phyloP scores from a whole-genome alignment of 2,113 vertebrate genomes.

The Symphodus melops region DNA sequence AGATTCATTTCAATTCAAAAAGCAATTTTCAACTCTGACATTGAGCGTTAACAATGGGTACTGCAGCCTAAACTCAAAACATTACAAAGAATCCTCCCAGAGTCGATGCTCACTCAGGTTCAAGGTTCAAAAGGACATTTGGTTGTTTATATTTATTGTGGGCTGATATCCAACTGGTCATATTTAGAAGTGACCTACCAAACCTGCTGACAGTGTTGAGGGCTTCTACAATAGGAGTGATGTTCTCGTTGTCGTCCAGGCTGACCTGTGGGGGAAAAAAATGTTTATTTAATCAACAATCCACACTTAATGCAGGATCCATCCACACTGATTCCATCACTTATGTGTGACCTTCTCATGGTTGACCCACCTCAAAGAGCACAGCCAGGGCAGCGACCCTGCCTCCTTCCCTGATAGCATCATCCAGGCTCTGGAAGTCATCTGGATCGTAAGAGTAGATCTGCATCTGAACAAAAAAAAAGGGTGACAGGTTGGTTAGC shows the following conservation, averaged over 20 bases:
- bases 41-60: too few species aligned
- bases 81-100: too few species aligned
- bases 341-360: too few species aligned
- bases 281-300: not conserved
- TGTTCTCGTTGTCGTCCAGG: slow-evolving; percentile 88
- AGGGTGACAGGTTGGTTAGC: not conserved
- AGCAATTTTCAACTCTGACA: too few species aligned
- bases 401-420: slow-evolving; percentile 88
- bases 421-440: slow-evolving; percentile 88
- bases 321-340: too few species aligned
- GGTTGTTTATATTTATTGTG: not conserved
- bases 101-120: too few species aligned
- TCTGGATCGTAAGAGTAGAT: slow-evolving; percentile 91
- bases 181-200: slow-evolving; percentile 81
- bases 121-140: too few species aligned
- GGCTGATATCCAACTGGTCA: not conserved
- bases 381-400: slow-evolving; percentile 90
- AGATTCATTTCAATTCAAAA: too few species aligned
- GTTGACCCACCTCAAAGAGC: slow-evolving; percentile 90
- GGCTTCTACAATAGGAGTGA: slow-evolving; percentile 87
- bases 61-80: too few species aligned
- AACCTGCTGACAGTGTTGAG: slow-evolving; percentile 92
- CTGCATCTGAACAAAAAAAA: slow-evolving; percentile 88
- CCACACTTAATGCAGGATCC: too few species aligned
- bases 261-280: slow-evolving; percentile 83